Percentiles rank a stretch among this genome's conserved stretches.
These are phyloP conservation scores for Blastomussa wellsi DNA, from an alignment of 92 coral and sea anemone species.

Conservation along the genomic window DNA sequence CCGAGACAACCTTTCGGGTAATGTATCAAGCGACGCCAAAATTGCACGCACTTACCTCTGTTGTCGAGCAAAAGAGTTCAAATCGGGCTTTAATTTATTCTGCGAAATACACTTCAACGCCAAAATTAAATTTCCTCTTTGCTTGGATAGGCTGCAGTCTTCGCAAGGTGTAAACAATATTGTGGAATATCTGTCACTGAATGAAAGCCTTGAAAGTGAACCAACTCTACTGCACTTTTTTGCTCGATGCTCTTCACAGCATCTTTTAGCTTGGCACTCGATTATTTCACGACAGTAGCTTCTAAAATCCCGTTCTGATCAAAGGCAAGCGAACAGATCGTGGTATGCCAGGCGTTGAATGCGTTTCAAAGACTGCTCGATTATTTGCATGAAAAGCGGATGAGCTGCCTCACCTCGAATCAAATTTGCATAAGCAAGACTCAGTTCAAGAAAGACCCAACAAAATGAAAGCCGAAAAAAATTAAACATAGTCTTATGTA, in stretches of 20 bases:
- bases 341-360: not conserved
- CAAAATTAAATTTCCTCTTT: conserved; percentile 32
- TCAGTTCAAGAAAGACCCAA: not conserved
- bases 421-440: conserved; percentile 38
- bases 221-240: not conserved
- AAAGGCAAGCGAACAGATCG: not conserved
- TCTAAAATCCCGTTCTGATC: not conserved
- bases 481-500: conserved; percentile 15
- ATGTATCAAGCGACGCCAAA: not conserved
- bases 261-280: not conserved
- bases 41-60: not conserved
- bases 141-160: conserved; percentile 26
- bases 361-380: not conserved
- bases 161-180: conserved; percentile 26
- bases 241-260: not conserved
- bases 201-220: not conserved
- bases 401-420: conserved; percentile 4
- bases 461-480: no score
- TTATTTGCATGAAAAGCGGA: conserved; percentile 39
- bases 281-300: not conserved
- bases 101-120: not conserved
- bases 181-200: conserved; percentile 1
- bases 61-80: conserved; percentile 7
- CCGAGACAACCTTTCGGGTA: conserved; percentile 5
- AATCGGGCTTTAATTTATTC: conserved; percentile 12